These are phyloP conservation scores for Bimastos eiseni DNA, from an alignment of 2,888 invertebrate genomes.

Conservation along the genomic window DNA sequence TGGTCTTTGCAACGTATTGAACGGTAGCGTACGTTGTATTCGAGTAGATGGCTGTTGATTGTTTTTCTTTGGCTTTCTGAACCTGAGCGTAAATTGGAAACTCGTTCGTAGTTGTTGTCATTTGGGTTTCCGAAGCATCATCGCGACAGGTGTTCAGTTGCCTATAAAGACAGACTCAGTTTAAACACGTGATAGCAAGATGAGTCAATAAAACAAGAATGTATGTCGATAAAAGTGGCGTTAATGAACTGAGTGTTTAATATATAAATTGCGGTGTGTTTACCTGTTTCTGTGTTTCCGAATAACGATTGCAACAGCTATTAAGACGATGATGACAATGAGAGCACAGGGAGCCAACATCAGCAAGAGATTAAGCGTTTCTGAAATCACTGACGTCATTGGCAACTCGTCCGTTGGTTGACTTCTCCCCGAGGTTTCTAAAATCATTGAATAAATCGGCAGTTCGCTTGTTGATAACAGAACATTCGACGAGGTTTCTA, in stretches of 20 bases:
- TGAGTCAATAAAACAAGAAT: not conserved
- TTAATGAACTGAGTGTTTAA: not conserved
- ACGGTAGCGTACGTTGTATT: not conserved
- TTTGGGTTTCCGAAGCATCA: not conserved
- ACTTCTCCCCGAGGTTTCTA: too few species aligned
- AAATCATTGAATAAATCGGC: too few species aligned
- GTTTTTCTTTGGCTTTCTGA: not conserved
- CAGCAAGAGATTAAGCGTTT: not conserved
- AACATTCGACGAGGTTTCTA: not conserved
- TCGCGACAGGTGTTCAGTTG: not conserved
- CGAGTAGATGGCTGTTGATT: not conserved
- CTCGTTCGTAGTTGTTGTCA: not conserved
- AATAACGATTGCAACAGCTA: not conserved
- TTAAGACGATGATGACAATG: not conserved
- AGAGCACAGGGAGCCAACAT: not conserved
- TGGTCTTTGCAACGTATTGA: not conserved
- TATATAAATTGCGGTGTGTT: not conserved
- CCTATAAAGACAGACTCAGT: not conserved
- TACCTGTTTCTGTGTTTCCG: not conserved
- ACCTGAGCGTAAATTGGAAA: not conserved
- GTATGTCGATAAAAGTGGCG: not conserved
- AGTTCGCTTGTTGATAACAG: not conserved
- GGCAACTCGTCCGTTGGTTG: too few species aligned
- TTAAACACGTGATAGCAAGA: not conserved
- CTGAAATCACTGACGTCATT: too few species aligned